A percentile compares a stretch with the other conserved stretches of the same genome.
Evolutionary conservation across 2,797 vertebrate genomes (phyloP).

Genomic region (Paramormyrops hopkinsi): DNA sequence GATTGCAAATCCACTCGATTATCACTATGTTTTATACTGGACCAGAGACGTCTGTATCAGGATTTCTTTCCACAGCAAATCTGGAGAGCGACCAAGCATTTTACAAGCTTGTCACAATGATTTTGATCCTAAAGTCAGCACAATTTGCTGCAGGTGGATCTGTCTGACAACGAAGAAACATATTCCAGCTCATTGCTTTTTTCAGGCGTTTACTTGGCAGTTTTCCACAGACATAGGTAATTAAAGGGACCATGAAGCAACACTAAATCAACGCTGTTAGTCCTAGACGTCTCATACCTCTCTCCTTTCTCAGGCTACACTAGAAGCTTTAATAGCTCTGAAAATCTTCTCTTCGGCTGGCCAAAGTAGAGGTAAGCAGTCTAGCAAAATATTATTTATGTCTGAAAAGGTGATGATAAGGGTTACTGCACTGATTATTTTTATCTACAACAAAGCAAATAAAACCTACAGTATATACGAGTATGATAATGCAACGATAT

Average conservation of each 20-base stretch:
- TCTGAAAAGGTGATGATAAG: not conserved
- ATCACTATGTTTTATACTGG: not conserved
- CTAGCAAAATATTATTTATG: not conserved
- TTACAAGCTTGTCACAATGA: not conserved
- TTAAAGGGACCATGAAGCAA: conserved; percentile 3
- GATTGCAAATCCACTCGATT: not conserved
- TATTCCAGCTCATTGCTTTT: not conserved
- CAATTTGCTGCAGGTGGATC: not conserved
- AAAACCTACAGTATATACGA: not conserved
- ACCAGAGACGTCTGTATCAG: not conserved
- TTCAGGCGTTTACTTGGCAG: not conserved
- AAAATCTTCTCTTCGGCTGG: not conserved
- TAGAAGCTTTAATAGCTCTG: not conserved
- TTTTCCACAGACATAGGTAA: not conserved
- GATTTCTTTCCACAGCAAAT: not conserved
- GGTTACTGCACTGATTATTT: not conserved
- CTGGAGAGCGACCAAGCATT: not conserved
- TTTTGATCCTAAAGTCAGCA: not conserved
- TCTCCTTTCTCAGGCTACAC: not conserved
- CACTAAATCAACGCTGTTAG: not conserved
- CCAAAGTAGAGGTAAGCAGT: not conserved
- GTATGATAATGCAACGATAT: not conserved
- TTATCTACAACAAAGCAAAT: not conserved
- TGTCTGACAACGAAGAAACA: not conserved
- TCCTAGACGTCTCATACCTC: not conserved